These are phyloP conservation scores for Rhorus exstirpatorius DNA, from an alignment of 2,888 invertebrate species.

Conservation along the genomic window DNA sequence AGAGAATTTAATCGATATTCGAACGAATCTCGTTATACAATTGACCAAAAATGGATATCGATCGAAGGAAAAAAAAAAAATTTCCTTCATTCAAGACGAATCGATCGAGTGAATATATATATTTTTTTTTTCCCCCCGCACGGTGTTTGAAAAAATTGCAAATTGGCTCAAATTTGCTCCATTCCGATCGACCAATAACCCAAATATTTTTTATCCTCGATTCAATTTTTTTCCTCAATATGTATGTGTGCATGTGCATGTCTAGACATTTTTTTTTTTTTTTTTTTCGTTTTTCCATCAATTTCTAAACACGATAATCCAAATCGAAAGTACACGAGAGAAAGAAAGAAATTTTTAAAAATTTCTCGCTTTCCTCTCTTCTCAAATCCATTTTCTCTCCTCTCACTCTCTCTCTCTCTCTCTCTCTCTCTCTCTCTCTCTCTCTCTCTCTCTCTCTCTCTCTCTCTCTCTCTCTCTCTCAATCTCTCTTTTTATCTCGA, in stretches of 20 bases:
- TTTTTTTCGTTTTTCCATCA: not conserved
- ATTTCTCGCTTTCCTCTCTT: not conserved
- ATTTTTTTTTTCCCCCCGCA: not conserved
- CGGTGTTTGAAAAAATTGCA: constrained; percentile 3
- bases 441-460: not conserved
- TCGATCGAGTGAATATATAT: not conserved
- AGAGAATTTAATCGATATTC: too few species aligned
- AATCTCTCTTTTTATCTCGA: not conserved
- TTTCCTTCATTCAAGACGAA: not conserved
- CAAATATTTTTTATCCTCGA: constrained; percentile 49
- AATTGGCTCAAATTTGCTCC: constrained; percentile 39
- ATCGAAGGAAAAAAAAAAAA: not conserved
- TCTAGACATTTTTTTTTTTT: constrained; percentile 5
- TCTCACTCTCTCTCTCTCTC: constrained; percentile 19
- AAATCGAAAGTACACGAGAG: constrained; percentile 51
- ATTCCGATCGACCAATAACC: constrained; percentile 53
- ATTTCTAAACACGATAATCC: constrained; percentile 35
- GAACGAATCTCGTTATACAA: too few species aligned
- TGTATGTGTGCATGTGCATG: not conserved
- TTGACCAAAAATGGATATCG: constrained; percentile 23
- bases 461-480: constrained; percentile 10
- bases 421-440: constrained; percentile 23
- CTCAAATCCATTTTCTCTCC: not conserved
- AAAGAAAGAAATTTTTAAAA: not conserved
- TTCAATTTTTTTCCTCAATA: too few species aligned